These are phyloP conservation scores for Pyrgilauda ruficollis DNA, from an alignment of 2,113 vertebrate species.

Conservation along the genomic window DNA sequence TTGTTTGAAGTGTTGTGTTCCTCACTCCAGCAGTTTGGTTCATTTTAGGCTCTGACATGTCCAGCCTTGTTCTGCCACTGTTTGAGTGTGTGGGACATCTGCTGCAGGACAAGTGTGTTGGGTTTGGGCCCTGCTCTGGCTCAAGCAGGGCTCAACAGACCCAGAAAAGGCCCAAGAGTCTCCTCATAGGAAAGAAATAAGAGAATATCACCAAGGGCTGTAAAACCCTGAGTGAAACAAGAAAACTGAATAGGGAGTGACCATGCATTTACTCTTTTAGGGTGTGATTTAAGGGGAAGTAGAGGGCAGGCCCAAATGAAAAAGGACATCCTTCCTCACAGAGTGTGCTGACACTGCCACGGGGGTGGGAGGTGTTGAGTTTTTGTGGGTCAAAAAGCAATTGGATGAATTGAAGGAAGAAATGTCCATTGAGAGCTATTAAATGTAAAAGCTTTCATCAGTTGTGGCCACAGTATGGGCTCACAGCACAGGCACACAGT, in stretches of 20 bases:
- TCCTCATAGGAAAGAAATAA: neutral
- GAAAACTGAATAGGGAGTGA: neutral
- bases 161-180: neutral
- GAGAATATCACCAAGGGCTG: neutral
- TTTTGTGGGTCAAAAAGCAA: neutral
- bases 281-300: neutral
- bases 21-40: neutral
- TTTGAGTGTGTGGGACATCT: neutral
- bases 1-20: neutral
- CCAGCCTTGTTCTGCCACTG: neutral
- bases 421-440: neutral
- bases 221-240: neutral
- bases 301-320: accelerated
- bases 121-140: neutral
- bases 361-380: neutral
- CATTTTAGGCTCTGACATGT: neutral
- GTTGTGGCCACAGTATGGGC: neutral
- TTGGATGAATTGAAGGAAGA: neutral
- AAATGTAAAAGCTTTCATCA: constrained; percentile 16
- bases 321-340: neutral
- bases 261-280: neutral
- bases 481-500: neutral
- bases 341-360: neutral
- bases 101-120: neutral
- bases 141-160: neutral